Evolutionary conservation across 2,888 invertebrate genomes (phyloP), one percentile per base, ranked within the genome.

Genomic region (Apamea monoglypha): DNA sequence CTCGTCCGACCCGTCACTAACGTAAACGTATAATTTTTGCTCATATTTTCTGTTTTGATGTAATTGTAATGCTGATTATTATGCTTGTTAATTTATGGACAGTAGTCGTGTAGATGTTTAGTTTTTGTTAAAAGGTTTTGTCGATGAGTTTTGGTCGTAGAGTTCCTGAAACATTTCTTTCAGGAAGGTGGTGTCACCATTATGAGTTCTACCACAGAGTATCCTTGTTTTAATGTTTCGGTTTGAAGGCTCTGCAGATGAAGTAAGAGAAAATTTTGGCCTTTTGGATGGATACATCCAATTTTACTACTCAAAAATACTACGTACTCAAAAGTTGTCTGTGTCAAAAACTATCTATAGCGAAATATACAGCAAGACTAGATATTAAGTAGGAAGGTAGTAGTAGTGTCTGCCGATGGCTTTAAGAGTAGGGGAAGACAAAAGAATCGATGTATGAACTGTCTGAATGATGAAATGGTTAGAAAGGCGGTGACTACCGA

Each of bases 11-110:
- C 91, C 88, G 88, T 91, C 92, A 90, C 86, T 88, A 70, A 80
- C 81, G 80, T 78, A 82, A 86, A 84, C 89, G 80, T 90, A 90
- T 92, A 91, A 92, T 93, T 92, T 88, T 83, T 87, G 85, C 91
- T 89, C 89, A 91, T 91, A 91, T 87, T 91, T 89, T 84, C 89
- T 76, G 78, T 78, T 81, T 85, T 70, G 75, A 84, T 81, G 80
- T 72, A 81, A 82, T 77, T 76, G 78, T 79, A 47, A 47, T 74
- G 47, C 40, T 83, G 64, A 21, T 63, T 59, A 74, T 76, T 68
- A 59, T 59, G 59, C 14, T 29, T 61, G 1, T 50, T 61, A 16
- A 47, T 66, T 25, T 75, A 25, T 50, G 36, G 67, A 81, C 74
- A 32, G 76, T 68, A 77, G 63, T 21, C 18, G 18, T 50, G 7